A percentile compares a stretch with the other conserved stretches of the same genome.
Conservation (phyloP, 2,888 invertebrate genomes). For the Agrilus cyanescens region DNA sequence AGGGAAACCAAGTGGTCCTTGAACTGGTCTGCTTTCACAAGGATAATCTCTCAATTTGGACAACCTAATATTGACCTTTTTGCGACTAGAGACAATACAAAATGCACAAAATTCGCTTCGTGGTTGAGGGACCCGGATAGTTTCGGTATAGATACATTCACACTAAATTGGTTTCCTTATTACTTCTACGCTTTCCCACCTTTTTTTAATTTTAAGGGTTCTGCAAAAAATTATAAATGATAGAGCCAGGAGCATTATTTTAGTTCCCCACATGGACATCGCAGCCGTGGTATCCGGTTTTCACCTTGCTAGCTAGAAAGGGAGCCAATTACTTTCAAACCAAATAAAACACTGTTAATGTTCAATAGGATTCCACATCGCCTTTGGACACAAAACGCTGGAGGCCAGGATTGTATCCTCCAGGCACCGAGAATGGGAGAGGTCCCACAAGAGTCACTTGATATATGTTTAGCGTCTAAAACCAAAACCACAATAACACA, state of each 20-base stretch:
- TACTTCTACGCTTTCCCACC: slow-evolving; percentile 6
- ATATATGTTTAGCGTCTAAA: slow-evolving; percentile 2
- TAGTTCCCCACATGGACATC: slow-evolving; percentile 17
- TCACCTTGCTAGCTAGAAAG: background rate
- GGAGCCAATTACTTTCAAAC: slow-evolving; percentile 11
- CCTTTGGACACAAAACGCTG: slow-evolving; percentile 4
- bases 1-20: slow-evolving; percentile 3
- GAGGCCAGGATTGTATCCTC: slow-evolving; percentile 4
- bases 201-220: slow-evolving; percentile 3
- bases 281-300: slow-evolving; percentile 13
- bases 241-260: slow-evolving; percentile 15
- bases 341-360: slow-evolving; percentile 8
- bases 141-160: slow-evolving; percentile 1
- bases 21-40: background rate
- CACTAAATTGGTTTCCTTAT: background rate
- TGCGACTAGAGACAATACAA: slow-evolving; percentile 4
- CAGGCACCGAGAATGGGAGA: background rate
- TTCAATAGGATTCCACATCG: slow-evolving; percentile 3
- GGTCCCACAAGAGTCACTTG: background rate
- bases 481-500: slow-evolving; percentile 1
- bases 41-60: background rate
- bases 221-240: slow-evolving; percentile 15
- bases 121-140: background rate
- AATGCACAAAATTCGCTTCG: slow-evolving; percentile 3
- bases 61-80: slow-evolving; percentile 5